phyloP scores from a whole-genome alignment of 35 echinoderm and acorn worm species.

The Nesometra sesokonis region DNA sequence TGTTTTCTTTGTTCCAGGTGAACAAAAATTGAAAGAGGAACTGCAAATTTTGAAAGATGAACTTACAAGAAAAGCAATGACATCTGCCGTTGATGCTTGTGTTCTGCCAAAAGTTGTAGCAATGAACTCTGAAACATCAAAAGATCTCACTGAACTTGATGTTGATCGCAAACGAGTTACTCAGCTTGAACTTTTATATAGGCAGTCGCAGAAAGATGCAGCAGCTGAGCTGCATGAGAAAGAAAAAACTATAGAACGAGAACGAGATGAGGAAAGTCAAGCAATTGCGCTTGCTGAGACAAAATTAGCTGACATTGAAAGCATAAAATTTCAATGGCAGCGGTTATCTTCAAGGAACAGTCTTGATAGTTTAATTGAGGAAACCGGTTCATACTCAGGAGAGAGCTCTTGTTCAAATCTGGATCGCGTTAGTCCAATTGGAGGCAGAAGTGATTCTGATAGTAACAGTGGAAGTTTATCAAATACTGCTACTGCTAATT shows the following conservation, averaged over 20 bases:
- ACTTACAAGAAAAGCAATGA: neutral
- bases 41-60: conserved; percentile 4
- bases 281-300: neutral
- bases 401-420: neutral
- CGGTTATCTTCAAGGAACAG: neutral
- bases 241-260: neutral
- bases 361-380: neutral
- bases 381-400: neutral
- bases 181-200: conserved; percentile 65
- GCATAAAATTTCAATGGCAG: neutral
- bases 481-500: conserved; percentile 7
- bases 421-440: conserved; percentile 47
- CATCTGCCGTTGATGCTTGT: neutral
- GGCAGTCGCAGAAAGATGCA: conserved; percentile 59
- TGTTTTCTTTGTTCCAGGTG: conserved; percentile 18
- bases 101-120: conserved; percentile 38
- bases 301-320: neutral
- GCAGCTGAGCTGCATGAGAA: conserved; percentile 41
- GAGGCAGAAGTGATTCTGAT: conserved; percentile 54
- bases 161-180: conserved; percentile 53
- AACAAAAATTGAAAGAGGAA: conserved; percentile 45
- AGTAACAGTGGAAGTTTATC: conserved; percentile 25
- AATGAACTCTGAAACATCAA: neutral
- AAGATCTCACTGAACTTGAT: conserved; percentile 22
- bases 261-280: neutral